phyloP scores from a whole-genome alignment of 2,888 invertebrate genomes.

The Coelogynopora nodosa region DNA sequence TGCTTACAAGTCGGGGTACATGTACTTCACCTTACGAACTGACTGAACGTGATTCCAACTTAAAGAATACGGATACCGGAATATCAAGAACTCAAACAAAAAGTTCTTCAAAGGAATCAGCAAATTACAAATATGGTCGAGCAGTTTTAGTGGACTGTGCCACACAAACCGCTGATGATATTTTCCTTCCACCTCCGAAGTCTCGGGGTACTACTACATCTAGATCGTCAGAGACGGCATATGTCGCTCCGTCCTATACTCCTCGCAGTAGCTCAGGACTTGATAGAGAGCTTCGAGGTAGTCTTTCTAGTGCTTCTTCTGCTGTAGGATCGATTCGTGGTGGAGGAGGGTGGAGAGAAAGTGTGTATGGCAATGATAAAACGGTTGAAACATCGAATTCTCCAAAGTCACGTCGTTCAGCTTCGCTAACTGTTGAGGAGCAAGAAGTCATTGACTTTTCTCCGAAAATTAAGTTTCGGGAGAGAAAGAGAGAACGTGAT shows the following conservation, averaged over 20 bases:
- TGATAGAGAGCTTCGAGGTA: neutral
- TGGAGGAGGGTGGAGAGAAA: neutral
- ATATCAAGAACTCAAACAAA: neutral
- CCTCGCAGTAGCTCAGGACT: neutral
- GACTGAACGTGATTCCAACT: neutral
- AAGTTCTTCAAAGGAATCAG: neutral
- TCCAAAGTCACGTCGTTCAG: neutral
- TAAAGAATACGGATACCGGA: neutral
- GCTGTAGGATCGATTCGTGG: neutral
- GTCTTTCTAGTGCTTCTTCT: neutral
- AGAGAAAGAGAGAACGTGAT: slow-evolving; percentile 42
- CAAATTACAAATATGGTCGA: neutral
- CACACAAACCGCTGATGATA: slow-evolving; percentile 42
- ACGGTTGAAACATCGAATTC: neutral
- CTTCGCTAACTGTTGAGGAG: neutral
- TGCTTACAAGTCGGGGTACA: neutral
- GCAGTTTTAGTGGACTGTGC: neutral
- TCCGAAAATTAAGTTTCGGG: neutral
- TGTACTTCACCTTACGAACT: neutral
- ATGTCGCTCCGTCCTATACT: neutral
- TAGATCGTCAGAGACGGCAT: neutral
- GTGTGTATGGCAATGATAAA: neutral
- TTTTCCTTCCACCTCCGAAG: slow-evolving; percentile 40
- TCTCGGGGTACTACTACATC: neutral
- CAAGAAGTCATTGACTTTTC: neutral